Base-by-base conservation (phyloP, 2,797 vertebrate species). In the Clarias laeviceps region DNA sequence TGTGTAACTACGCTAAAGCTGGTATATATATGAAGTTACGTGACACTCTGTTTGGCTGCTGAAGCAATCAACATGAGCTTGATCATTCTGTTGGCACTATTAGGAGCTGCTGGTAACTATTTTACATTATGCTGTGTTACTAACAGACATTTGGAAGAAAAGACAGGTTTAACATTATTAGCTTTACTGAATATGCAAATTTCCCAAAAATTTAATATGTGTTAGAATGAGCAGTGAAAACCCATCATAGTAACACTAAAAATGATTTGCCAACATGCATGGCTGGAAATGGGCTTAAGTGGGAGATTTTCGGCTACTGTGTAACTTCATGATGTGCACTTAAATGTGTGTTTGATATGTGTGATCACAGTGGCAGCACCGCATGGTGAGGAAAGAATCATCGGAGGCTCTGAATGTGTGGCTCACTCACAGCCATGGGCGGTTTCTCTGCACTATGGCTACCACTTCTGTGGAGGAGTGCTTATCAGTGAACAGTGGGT, bases 401-500 rank as follows among this genome's bases (percentile, higher is more conserved):
- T 95, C 0, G 95, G 94, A 0, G 95, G 95, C 0, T 0, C 76
- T 0, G 94, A 96, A 50, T 94, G 94, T 84, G 29, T 29, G 15
- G 88, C 80, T 29, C 77, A 94, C 85, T 91, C 94, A 62, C 91
- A 92, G 78, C 94, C 94, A 0, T 96, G 87, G 93, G 94, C 95
- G 91, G 94, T 94, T 62, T 94, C 93, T 61, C 91, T 96, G 24
- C 94, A 95, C 87, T 91, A 92, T 0, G 94, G 93, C 22, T 90
- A 93, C 72, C 93, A 93, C 84, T 91, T 94, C 86, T 96, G 95
- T 65, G 94, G 95, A 9, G 94, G 93, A 3, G 93, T 94, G 66
- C 94, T 96, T 69, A 94, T 96, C 89, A 94, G 89, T 65, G 85
- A 74, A 0, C 92, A 94, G 88, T 94, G 94, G 94, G 93, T 95